Evolutionary conservation across 2,113 vertebrate genomes (phyloP).

Genomic region (Mustelus asterias): DNA sequence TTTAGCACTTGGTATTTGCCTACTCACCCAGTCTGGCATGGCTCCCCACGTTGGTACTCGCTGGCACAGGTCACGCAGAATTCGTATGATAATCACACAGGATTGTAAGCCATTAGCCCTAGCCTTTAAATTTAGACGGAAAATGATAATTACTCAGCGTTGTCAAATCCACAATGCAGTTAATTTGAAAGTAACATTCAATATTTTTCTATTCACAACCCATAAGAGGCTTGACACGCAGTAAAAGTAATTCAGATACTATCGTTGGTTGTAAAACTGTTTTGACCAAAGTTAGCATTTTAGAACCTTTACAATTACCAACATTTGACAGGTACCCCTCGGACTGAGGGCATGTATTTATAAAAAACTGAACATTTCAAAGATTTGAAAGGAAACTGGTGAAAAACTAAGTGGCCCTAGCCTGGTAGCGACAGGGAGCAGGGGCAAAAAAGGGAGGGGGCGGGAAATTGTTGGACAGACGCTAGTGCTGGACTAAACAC

Average conservation of each 20-base stretch:
- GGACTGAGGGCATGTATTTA: neutral
- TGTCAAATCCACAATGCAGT: neutral
- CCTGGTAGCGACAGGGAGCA: too few relatives aligned
- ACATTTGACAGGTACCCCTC: neutral
- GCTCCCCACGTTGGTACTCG: constrained; percentile 68
- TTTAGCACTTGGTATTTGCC: neutral
- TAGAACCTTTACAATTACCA: neutral
- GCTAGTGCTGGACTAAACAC: neutral
- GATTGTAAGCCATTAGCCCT: constrained; percentile 71
- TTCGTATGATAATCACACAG: constrained; percentile 68
- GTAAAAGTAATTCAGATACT: neutral
- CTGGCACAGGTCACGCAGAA: constrained; percentile 68
- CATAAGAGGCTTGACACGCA: neutral
- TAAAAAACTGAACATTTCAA: neutral
- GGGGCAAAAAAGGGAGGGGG: too few relatives aligned
- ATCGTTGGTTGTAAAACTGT: neutral
- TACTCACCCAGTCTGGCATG: constrained; percentile 67
- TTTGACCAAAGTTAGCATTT: neutral
- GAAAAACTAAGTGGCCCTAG: neutral
- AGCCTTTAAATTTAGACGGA: constrained; percentile 51
- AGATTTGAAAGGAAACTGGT: neutral
- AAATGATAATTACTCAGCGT: neutral
- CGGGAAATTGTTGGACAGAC: too few relatives aligned
- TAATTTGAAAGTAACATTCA: neutral
- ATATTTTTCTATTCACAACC: neutral